Base-by-base conservation (phyloP, 2,113 vertebrate species). In the Gymnogyps californianus region DNA sequence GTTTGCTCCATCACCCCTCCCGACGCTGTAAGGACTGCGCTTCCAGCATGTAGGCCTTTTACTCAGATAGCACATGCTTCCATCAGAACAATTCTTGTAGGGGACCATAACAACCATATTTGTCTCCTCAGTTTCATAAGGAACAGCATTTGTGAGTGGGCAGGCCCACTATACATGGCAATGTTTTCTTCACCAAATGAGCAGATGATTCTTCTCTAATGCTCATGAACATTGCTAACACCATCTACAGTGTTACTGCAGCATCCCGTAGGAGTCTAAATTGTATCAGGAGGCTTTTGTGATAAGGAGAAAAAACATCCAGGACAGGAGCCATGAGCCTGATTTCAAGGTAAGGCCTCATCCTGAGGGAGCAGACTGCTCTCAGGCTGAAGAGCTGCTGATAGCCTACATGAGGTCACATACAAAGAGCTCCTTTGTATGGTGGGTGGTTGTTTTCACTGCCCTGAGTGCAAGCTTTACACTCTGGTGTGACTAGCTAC, bases 381-480 rank as follows among this genome's bases (percentile, higher is more conserved):
- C 52, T 61, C 40, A 83, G 86, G 61, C 72, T 95, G 64, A 92
- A 74, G 71, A 89, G 25, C 34, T 61, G 34, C 49, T 3, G 24
- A 70, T 55, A 86, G 66, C 38, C 61, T 61, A 61, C 28, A 25
- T 13, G 10, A 94, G 42, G 46, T 36, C 10, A 8, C 24, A 38
- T 9, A 94, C 79, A 92, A 89, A 96, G 61, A 71, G 40, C n/a
- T 93, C 52, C 65, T 95, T 96, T 85, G 58, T 91, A 57, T 25
- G 22, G 57, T 64, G 62, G 40, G 66, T 84, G 52, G 46, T n/a
- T 75, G 34, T 72, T 96, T 95, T 84, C 81, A 66, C 38, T 70
- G 29, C 79, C 52, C 57, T 29, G n/a, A 90, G 76, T 55, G 14
- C 64, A 87, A 82, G 78, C 77, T 47, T 87, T 85, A 87, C 47